These are phyloP conservation scores for Cephus pygmeus DNA, from an alignment of 2,888 invertebrate species.

Conservation along the genomic window DNA sequence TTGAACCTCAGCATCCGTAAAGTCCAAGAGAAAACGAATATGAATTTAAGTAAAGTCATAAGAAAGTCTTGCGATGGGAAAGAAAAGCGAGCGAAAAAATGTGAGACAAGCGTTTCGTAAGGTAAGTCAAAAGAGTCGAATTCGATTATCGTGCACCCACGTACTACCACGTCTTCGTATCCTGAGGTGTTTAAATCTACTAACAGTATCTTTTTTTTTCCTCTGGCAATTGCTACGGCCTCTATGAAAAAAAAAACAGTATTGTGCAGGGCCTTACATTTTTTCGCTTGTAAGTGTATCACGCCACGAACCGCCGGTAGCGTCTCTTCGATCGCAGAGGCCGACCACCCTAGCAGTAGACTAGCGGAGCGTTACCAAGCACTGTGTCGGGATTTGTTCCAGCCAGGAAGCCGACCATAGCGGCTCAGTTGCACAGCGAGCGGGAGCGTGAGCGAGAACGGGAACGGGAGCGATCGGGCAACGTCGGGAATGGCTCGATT, in stretches of 20 bases:
- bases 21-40: not conserved
- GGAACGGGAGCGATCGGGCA: slow-evolving; percentile 51
- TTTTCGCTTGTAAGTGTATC: not conserved
- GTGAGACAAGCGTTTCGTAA: not conserved
- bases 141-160: not conserved
- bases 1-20: not conserved
- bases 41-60: not conserved
- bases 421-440: slow-evolving; percentile 68
- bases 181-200: not conserved
- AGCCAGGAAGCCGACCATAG: slow-evolving; percentile 74
- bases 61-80: not conserved
- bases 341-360: slow-evolving; percentile 4
- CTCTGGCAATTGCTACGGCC: not conserved
- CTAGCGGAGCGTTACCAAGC: slow-evolving; percentile 60
- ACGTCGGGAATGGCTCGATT: slow-evolving; percentile 40
- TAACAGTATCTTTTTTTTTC: not conserved
- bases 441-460: slow-evolving; percentile 68
- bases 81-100: not conserved
- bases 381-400: slow-evolving; percentile 69
- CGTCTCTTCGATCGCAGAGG: not conserved
- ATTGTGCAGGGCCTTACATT: not conserved
- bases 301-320: not conserved
- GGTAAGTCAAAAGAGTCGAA: not conserved
- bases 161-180: not conserved
- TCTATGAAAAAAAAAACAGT: not conserved